Evolutionary conservation across 2,797 vertebrate genomes (phyloP).

Genomic region (Garrulus glandarius): DNA sequence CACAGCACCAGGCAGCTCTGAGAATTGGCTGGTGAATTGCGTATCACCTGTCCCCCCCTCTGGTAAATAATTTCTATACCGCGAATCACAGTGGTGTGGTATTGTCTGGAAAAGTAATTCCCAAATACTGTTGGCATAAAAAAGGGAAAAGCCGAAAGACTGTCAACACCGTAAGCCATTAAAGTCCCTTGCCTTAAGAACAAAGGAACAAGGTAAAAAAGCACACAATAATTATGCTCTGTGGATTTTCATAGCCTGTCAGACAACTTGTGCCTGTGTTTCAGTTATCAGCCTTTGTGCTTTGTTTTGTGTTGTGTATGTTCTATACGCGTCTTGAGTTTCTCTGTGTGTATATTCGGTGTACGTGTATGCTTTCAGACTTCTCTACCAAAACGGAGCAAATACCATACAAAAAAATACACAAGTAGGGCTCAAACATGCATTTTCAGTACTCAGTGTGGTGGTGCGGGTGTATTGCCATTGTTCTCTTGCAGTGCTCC

Average conservation of each 20-base stretch:
- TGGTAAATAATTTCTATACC: conserved; percentile 26
- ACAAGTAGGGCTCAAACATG: not conserved
- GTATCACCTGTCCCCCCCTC: conserved; percentile 27
- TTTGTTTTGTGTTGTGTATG: conserved; percentile 37
- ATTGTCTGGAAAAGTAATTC: conserved; percentile 55
- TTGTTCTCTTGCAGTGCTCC: conserved; percentile 8
- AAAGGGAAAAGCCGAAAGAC: conserved; percentile 46
- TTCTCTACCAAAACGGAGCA: not conserved
- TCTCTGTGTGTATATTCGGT: not conserved
- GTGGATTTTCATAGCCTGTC: conserved; percentile 54
- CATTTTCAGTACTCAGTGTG: not conserved
- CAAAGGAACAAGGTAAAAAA: conserved; percentile 69
- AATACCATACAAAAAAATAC: not conserved
- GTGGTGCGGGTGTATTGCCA: not conserved
- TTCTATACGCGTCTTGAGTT: not conserved
- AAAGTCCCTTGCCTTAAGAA: conserved; percentile 61
- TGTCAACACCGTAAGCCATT: conserved; percentile 34
- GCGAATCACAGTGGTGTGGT: conserved; percentile 15
- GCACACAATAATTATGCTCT: conserved; percentile 18
- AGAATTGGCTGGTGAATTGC: conserved; percentile 45
- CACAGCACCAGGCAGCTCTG: conserved; percentile 42
- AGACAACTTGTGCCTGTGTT: conserved; percentile 4
- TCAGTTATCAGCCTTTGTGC: conserved; percentile 48
- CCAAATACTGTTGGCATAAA: conserved; percentile 46
- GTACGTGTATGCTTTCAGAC: not conserved